These are phyloP conservation scores for Gymnothorax reevesii DNA, from an alignment of 2,797 vertebrate species.

Conservation along the genomic window DNA sequence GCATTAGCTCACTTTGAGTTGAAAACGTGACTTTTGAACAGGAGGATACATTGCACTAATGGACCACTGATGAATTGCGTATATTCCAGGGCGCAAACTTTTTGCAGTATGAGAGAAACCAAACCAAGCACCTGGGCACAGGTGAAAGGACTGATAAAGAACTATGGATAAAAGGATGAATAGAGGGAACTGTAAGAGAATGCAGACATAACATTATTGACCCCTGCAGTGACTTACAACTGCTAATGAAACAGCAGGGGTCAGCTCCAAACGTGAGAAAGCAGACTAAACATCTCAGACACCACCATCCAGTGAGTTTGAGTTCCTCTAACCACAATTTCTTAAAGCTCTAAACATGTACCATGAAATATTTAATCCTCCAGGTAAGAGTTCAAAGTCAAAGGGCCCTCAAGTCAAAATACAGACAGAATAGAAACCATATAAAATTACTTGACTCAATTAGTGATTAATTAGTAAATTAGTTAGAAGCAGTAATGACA, in stretches of 20 bases:
- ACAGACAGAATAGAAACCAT: neutral
- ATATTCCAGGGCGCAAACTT: neutral
- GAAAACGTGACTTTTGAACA: neutral
- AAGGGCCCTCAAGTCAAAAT: neutral
- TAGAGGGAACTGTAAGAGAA: neutral
- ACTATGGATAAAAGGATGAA: neutral
- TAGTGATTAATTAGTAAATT: slow-evolving; percentile 29
- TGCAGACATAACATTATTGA: neutral
- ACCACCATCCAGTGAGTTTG: neutral
- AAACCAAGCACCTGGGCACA: neutral
- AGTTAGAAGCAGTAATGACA: slow-evolving; percentile 13
- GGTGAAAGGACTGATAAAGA: neutral
- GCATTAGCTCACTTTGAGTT: neutral
- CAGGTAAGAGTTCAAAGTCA: neutral
- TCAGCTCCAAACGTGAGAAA: neutral
- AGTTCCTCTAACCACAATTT: neutral
- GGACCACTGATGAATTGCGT: neutral
- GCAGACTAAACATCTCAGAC: neutral
- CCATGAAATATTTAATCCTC: neutral
- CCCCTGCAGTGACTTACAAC: neutral
- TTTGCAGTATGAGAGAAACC: neutral
- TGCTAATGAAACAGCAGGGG: neutral
- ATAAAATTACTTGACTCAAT: neutral
- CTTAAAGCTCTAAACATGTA: neutral
- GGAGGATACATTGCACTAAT: neutral